Evolutionary conservation across 2,113 vertebrate species (phyloP).

Genomic region (Rhinolophus sinicus): DNA sequence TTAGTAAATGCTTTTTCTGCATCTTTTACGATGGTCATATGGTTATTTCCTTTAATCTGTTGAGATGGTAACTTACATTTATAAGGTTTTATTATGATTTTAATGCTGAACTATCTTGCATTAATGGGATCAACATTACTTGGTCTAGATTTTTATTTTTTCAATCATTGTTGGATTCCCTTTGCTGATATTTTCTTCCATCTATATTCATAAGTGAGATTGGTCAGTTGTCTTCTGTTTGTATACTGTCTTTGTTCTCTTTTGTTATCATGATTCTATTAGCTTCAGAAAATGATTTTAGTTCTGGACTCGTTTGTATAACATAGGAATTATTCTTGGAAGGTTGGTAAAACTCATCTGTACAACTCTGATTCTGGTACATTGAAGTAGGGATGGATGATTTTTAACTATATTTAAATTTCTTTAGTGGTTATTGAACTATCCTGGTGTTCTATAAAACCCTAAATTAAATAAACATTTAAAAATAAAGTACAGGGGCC

Average conservation of each 20-base stretch:
- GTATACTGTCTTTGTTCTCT: neutral
- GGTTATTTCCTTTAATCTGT: neutral
- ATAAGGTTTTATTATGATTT: neutral
- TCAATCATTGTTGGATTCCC: neutral
- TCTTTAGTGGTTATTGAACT: neutral
- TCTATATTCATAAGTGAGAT: neutral
- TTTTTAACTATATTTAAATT: neutral
- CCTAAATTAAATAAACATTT: neutral
- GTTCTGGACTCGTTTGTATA: neutral
- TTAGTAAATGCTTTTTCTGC: neutral
- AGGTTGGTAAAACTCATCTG: neutral
- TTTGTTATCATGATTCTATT: neutral
- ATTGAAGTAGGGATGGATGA: neutral
- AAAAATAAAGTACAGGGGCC: constrained; percentile 1
- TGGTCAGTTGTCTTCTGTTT: neutral
- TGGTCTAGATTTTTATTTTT: neutral
- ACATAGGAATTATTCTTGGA: neutral
- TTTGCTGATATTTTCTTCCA: neutral
- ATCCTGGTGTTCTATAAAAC: neutral
- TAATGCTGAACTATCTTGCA: neutral
- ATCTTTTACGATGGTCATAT: neutral
- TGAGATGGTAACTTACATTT: neutral
- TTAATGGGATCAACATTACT: neutral
- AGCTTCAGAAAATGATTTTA: constrained; percentile 13
- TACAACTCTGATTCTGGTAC: neutral